Base-by-base conservation (phyloP, 2,888 invertebrate genomes). In the Euplexia lucipara region DNA sequence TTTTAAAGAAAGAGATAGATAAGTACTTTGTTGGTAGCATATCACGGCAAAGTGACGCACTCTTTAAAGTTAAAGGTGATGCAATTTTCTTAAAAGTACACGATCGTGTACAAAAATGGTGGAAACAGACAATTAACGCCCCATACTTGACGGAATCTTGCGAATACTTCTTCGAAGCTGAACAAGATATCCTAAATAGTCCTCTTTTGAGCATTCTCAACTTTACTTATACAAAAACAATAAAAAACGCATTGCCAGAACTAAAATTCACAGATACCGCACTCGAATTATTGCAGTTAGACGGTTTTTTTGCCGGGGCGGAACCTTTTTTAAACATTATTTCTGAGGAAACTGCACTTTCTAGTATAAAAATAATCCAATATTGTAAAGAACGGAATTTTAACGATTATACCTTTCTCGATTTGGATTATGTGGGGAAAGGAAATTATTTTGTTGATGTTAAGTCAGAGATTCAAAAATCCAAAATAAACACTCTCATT, bases 81-180 rank as follows among this genome's bases (percentile, higher is more conserved):
- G 72, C 78, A 5, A 69, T 83, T 34, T 83, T 75, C 53, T 53
- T 75, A 12, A 63, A 64, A 51, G 64, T 81, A 39, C 82, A 83
- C n/a, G 75, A 83, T 26, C 54, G 35, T 30, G 37, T 83, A 35
- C 83, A 79, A 53, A 79, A 80, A 7, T 83, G 83, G 83, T 80
- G 83, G 75, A 73, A 80, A 57, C 16, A 56, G 3, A 56, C 56
- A 5, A 18, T 18, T 6, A 45, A 47, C 1, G 70, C 67, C 20
- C 49, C 64, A 2, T 81, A 79, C 67, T 66, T 79, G 9, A 75
- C 69, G 20, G 48, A 81, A 26, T 37, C 52, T 10, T 79, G 77
- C 39, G 41, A 62, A 41, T 74, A 66, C 39, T 81, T 74, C 26
- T 5, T 45, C 1, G 18, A 75, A 51, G 67, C 71, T 16, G 54